Conservation (phyloP, 2,797 vertebrate genomes). For the Falco concolor region DNA sequence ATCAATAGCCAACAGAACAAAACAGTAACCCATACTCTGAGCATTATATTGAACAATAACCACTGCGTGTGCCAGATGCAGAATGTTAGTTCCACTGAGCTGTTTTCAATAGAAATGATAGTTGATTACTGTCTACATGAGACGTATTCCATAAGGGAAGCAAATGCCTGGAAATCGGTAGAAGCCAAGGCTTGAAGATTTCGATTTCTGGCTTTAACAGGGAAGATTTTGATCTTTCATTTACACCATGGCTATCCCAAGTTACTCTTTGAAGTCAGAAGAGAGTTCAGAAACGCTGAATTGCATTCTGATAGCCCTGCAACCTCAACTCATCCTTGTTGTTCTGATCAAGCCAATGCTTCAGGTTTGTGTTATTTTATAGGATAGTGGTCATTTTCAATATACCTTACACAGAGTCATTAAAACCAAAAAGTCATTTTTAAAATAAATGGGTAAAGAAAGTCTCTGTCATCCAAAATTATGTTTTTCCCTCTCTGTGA, state of each 20-base stretch:
- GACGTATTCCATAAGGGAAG: neutral
- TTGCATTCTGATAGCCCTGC: neutral
- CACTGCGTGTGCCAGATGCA: neutral
- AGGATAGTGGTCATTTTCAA: neutral
- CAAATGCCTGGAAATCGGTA: slow-evolving; percentile 37
- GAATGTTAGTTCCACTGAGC: slow-evolving; percentile 7
- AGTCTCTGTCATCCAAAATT: neutral
- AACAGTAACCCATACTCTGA: neutral
- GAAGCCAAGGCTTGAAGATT: neutral
- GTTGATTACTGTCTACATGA: slow-evolving; percentile 27
- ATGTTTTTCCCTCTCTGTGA: neutral
- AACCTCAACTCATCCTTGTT: neutral
- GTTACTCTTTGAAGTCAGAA: slow-evolving; percentile 33
- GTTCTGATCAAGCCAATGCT: neutral
- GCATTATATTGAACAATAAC: neutral
- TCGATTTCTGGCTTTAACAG: slow-evolving; percentile 48
- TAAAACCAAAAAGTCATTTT: neutral
- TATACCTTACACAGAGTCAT: neutral
- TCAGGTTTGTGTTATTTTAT: neutral
- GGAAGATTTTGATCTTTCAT: slow-evolving; percentile 55
- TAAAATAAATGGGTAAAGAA: neutral
- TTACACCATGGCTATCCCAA: slow-evolving; percentile 35
- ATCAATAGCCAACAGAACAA: neutral
- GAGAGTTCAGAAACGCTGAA: slow-evolving; percentile 6
- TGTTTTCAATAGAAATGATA: slow-evolving; percentile 18